phyloP scores from a whole-genome alignment of 1,140 invertebrate species.

The Tetragnatha versicolor region DNA sequence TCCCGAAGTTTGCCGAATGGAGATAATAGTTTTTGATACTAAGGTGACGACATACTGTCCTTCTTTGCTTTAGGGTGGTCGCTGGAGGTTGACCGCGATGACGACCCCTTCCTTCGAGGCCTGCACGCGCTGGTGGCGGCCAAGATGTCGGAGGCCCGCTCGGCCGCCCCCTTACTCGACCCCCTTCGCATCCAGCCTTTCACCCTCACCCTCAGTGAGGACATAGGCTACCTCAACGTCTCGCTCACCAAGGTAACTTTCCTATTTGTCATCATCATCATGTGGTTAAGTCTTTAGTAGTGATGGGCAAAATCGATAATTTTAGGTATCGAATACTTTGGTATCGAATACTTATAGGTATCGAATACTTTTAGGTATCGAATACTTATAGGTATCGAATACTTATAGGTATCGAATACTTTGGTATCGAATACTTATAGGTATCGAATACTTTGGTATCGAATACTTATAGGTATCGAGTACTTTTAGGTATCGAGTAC shows the following conservation, averaged over 20 bases:
- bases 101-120: conserved; percentile 18
- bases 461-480: no score
- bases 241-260: conserved; percentile 36
- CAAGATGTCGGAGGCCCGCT: conserved; percentile 43
- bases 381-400: not conserved
- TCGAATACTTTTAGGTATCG: not conserved
- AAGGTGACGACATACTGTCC: no score
- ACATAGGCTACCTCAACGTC: conserved; percentile 50
- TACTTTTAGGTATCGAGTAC: no score
- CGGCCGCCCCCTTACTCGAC: conserved; percentile 21
- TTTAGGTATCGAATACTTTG: not conserved
- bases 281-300: not conserved
- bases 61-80: no score
- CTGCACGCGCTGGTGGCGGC: conserved; percentile 18
- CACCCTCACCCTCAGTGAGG: conserved; percentile 32
- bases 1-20: no score
- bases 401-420: not conserved
- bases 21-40: no score
- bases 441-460: not conserved
- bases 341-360: not conserved
- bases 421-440: not conserved
- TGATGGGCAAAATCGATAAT: not conserved
- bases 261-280: no score
- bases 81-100: not conserved
- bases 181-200: conserved; percentile 40